These are phyloP conservation scores for Coenonympha glycerion DNA, from an alignment of 2,888 invertebrate genomes.

Conservation along the genomic window DNA sequence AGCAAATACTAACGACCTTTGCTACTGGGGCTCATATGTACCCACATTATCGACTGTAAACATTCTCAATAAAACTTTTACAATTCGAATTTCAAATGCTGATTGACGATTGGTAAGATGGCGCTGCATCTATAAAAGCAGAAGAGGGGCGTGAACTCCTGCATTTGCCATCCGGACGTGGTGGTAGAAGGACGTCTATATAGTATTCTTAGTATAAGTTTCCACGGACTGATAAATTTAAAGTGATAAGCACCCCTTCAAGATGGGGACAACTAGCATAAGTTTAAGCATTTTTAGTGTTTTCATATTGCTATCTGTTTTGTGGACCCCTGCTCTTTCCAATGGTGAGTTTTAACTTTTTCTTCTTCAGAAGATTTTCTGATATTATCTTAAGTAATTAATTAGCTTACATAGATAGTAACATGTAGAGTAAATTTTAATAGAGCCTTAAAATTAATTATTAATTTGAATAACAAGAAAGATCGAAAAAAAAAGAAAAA, in stretches of 20 bases:
- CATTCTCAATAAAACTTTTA: slow-evolving; percentile 11
- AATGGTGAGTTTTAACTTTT: slow-evolving; percentile 48
- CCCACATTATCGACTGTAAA: slow-evolving; percentile 17
- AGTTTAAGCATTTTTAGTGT: slow-evolving; percentile 58
- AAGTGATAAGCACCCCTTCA: slow-evolving; percentile 51
- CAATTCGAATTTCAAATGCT: slow-evolving; percentile 29
- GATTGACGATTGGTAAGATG: slow-evolving; percentile 26
- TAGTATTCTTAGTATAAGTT: slow-evolving; percentile 55
- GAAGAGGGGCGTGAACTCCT: slow-evolving; percentile 26
- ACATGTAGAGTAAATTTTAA: no score
- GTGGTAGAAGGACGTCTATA: slow-evolving; percentile 41
- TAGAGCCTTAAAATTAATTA: no score
- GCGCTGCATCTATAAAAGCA: slow-evolving; percentile 52
- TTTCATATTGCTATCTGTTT: slow-evolving; percentile 58
- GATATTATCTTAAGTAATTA: background rate
- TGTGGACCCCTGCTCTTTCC: slow-evolving; percentile 57
- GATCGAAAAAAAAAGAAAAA: no score
- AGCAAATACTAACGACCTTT: slow-evolving; percentile 20
- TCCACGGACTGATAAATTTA: slow-evolving; percentile 52
- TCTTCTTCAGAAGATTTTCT: background rate
- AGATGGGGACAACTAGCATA: slow-evolving; percentile 62
- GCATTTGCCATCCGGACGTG: slow-evolving; percentile 59
- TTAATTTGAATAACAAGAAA: no score
- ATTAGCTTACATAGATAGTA: no score
- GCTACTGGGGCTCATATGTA: slow-evolving; percentile 12